phyloP scores from a whole-genome alignment of 2,113 vertebrate genomes.

The Meriones unguiculatus region DNA sequence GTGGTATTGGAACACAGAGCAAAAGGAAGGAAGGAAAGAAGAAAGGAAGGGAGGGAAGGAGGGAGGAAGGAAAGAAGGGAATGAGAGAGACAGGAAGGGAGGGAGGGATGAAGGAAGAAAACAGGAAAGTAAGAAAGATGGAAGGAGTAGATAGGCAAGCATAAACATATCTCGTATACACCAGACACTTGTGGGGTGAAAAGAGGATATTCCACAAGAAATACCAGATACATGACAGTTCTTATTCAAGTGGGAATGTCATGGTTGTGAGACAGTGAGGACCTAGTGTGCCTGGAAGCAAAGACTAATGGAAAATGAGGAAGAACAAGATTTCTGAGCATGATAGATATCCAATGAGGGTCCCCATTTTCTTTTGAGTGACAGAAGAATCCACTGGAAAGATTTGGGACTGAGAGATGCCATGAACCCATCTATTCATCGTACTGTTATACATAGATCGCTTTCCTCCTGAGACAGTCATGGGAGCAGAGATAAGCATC shows the following conservation, averaged over 20 bases:
- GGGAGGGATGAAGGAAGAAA: neutral
- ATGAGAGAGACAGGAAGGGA: too few relatives aligned
- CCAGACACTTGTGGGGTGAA: neutral
- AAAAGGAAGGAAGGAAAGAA: neutral
- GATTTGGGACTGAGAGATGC: neutral
- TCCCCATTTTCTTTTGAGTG: neutral
- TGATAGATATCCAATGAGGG: rapidly evolving
- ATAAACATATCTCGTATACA: neutral
- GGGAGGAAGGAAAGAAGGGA: neutral
- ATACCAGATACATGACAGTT: neutral
- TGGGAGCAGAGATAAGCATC: neutral
- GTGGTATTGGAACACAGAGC: neutral
- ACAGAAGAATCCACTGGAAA: neutral
- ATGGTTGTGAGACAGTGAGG: neutral
- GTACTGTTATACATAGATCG: neutral
- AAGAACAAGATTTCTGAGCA: neutral
- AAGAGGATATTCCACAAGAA: neutral
- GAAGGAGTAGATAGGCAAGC: neutral
- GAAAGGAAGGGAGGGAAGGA: neutral
- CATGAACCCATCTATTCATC: neutral
- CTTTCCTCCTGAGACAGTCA: neutral
- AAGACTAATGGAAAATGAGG: neutral
- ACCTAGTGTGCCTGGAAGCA: neutral
- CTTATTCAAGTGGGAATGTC: neutral
- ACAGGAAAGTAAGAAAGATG: neutral